Evolutionary conservation across 1,140 invertebrate genomes (phyloP), one percentile per base, ranked within the genome.

Genomic region (Bombus superbus): DNA sequence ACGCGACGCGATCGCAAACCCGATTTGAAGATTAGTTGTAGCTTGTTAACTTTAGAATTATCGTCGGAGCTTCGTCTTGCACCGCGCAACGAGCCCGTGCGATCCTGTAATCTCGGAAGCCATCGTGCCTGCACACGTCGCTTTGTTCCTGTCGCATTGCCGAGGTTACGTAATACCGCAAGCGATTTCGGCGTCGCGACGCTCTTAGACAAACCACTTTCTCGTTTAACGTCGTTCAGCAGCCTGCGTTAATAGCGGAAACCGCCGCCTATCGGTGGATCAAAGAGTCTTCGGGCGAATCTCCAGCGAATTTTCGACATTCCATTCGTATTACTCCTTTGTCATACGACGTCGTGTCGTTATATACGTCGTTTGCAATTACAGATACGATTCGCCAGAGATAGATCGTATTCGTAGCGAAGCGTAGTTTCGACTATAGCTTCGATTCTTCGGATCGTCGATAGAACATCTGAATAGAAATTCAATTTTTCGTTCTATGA

Each of bases 11-110:
- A 22, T n/a, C 9, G 40, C 22, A 38, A 74, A 64, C 64, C 38
- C 62, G 73, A 83, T 83, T 76, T 53, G 32, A 57, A 62, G 81
- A 88, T 88, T 77, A 77, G 28, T 88, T 75, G 64, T 42, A 72
- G 68, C 81, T 85, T 84, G 81, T 87, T 88, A 88, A 66, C 74
- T 53, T 40, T 42, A 9, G 47, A 74, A 66, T 87, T 78, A 83
- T 71, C 86, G 42, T 25, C 38, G 28, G n/a, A 74, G 80, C 38
- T 47, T 62, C 68, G 32, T 81, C 83, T 87, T 38, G 9, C 77
- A 2, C 18, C 15, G 15, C 35, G 11, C 28, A 11, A 11, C 57
- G 28, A 11, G 83, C 40, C 47, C 72, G 10, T 64, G 69, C 66
- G 68, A 62, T 77, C 62, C 78, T 32, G 57, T 88, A 88, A 83